Evolutionary conservation across 2,888 invertebrate species (phyloP), one percentile per base, ranked within the genome.

Genomic region (Shargacucullia verbasci): DNA sequence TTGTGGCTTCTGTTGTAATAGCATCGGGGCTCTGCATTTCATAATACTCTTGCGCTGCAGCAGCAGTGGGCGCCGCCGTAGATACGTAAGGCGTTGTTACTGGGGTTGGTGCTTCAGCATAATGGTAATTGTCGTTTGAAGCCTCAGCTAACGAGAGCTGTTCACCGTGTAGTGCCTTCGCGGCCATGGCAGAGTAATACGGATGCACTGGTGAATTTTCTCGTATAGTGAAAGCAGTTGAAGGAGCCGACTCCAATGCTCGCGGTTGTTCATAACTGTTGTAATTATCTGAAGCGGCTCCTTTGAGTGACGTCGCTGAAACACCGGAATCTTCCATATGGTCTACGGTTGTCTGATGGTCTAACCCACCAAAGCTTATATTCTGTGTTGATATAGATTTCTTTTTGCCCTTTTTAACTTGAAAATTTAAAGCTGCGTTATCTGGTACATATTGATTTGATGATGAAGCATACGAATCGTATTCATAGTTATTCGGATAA

Each of bases 301-400:
- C 84, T 35, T 82, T 83, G 1, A 79, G 60, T 14, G 79, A 70
- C 61, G 82, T 62, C 53, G 77, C 68, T 56, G 82, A 75, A 40
- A 79, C 64, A 31, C 70, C 84, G 12, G 80, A 79, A 50, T 89
- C 88, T 27, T 82, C 84, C 47, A 91, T 73, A 70, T 92, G 92
- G 67, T 92, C 89, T 8, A 91, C 83, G 6, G 85, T 85, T 11
- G 88, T 88, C 56, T 88, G 82, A 59, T 88, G 89, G 47, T 90
- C 90, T 70, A 88, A 84, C 15, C 88, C 88, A 10, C 91, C 91
- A 73, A 94, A 92, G 54, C 83, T 90, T 38, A 94, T 87, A 59
- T 91, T 93, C 76, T 94, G 94, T 0, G 89, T 89, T 1, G 94
- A 94, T 63, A 92, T 80, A 0, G 94, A 92, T 68, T 93, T 94